Conservation (phyloP, 2,797 vertebrate species). For the Schizopygopsis pylzovi region DNA sequence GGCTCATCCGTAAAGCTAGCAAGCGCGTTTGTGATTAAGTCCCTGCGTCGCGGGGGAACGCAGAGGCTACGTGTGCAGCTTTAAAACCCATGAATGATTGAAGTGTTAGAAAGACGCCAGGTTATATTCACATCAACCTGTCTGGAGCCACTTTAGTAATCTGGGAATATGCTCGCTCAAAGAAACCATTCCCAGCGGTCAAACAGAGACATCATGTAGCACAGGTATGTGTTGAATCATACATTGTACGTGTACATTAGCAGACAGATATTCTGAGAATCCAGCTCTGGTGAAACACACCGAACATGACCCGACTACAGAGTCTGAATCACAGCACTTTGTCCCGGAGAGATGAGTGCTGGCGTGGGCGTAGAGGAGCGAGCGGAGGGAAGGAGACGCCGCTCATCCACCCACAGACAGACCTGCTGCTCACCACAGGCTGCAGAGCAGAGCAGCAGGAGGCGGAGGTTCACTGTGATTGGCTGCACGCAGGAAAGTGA, state of each 20-base stretch:
- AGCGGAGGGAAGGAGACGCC: conserved; percentile 4
- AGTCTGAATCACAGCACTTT: conserved; percentile 27
- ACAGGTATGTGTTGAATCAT: conserved; percentile 1
- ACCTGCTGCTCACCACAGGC: conserved; percentile 6
- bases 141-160: conserved; percentile 21
- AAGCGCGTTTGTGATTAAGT: conserved; percentile 11
- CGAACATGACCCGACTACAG: conserved; percentile 1
- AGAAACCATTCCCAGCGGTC: background rate
- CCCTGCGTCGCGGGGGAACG: background rate
- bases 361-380: conserved; percentile 39
- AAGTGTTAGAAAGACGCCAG: background rate
- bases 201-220: background rate
- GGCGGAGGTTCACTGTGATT: background rate
- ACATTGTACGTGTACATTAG: background rate
- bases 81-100: conserved; percentile 37
- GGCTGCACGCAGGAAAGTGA: background rate
- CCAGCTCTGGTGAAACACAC: conserved; percentile 12
- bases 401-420: conserved; percentile 43
- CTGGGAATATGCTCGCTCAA: conserved; percentile 26
- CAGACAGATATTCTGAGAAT: conserved; percentile 14
- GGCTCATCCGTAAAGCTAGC: conserved; percentile 21
- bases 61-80: background rate
- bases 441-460: conserved; percentile 8
- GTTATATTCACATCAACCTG: conserved; percentile 37
- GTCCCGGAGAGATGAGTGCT: conserved; percentile 38